phyloP scores from a whole-genome alignment of 2,113 vertebrate species.

The Varanus salvator region DNA sequence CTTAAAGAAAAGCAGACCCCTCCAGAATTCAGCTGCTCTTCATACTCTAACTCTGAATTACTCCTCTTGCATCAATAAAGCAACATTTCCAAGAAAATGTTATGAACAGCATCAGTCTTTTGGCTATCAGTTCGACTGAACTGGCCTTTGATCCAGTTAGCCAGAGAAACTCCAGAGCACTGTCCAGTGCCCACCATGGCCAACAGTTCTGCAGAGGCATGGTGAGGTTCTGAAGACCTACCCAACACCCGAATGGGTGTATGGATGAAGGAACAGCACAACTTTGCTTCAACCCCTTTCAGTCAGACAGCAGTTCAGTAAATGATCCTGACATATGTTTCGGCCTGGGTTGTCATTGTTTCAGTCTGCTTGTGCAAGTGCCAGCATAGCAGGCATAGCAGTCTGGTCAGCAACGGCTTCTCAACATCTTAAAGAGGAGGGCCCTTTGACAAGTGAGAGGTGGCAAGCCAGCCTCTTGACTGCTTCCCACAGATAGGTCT shows the following conservation, averaged over 20 bases:
- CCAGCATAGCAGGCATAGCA: not conserved
- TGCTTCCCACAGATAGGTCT: not conserved
- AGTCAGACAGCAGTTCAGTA: not conserved
- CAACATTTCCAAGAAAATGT: slow-evolving; percentile 5
- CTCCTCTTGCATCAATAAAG: not conserved
- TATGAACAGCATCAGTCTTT: not conserved
- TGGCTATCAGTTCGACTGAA: not conserved
- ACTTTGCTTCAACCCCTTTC: not conserved
- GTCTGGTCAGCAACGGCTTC: not conserved
- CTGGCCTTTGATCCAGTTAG: not conserved
- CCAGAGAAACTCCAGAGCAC: not conserved
- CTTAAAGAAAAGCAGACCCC: not conserved
- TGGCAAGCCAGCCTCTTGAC: not conserved
- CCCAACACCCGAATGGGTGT: not conserved
- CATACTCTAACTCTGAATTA: slow-evolving; percentile 1
- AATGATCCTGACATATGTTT: not conserved
- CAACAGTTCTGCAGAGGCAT: not conserved
- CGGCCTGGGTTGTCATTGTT: too few relatives aligned
- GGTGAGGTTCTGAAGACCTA: not conserved
- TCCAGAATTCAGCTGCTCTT: not conserved
- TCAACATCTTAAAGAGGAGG: not conserved
- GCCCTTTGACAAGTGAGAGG: not conserved
- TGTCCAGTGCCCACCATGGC: not conserved
- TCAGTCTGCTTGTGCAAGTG: not conserved
- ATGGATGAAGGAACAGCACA: not conserved